phyloP scores from a whole-genome alignment of 2,888 invertebrate species.

The Athrips mouffetella region DNA sequence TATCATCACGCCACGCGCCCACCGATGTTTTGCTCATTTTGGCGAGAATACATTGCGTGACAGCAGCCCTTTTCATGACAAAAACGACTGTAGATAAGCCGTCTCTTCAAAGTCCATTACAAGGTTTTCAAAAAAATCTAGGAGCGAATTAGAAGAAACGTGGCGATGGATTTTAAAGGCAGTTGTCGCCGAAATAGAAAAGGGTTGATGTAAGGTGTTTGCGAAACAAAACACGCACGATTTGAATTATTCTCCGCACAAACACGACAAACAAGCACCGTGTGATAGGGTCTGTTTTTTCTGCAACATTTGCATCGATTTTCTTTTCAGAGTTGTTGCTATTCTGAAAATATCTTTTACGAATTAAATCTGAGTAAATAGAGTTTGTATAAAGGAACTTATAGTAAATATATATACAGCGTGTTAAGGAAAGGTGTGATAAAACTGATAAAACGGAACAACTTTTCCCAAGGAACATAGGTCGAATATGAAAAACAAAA shows the following conservation, averaged over 20 bases:
- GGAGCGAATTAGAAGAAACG: not conserved
- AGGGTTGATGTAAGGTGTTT: slow-evolving; percentile 33
- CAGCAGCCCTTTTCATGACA: slow-evolving; percentile 27
- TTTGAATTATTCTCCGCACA: slow-evolving; percentile 49
- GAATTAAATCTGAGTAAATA: no score
- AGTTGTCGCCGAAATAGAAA: slow-evolving; percentile 15
- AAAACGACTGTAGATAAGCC: not conserved
- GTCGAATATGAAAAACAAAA: no score
- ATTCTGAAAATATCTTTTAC: no score
- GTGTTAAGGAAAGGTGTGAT: no score
- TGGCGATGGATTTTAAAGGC: not conserved
- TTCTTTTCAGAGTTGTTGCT: not conserved
- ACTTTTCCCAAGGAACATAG: no score
- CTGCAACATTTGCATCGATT: slow-evolving; percentile 10
- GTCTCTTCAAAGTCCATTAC: not conserved
- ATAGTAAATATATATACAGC: no score
- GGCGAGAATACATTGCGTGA: slow-evolving; percentile 55
- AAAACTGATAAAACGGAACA: no score
- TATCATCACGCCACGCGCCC: slow-evolving; percentile 41
- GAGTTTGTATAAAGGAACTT: no score
- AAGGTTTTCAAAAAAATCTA: not conserved
- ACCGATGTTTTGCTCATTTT: slow-evolving; percentile 38
- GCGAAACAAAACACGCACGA: slow-evolving; percentile 49
- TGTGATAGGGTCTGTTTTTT: slow-evolving; percentile 9
- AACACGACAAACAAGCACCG: slow-evolving; percentile 13